Evolutionary conservation across 2,797 vertebrate species (phyloP), one percentile per base, ranked within the genome.

Genomic region (Diplodus puntazzo): DNA sequence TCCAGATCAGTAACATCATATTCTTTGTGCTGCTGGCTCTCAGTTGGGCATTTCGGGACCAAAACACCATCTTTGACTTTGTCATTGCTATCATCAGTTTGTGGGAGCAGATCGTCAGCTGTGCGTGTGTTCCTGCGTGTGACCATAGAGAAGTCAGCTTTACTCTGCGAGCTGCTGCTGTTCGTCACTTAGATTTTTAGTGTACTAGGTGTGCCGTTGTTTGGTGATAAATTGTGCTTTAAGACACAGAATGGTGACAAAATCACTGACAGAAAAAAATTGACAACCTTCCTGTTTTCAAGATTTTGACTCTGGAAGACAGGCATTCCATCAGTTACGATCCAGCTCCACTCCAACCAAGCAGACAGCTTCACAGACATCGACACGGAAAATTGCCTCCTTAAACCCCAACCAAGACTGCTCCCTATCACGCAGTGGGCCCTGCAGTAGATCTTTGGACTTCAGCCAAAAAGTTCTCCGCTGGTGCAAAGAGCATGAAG

Each of bases 171-270:
- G 94, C 85, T 98, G 21, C 95, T 97, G 94, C 95, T 97, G 94
- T 95, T 97, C 53, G 95, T 97, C 92, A 97, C 96, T 85, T 97
- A 97, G 86, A 96, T 96, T 71, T 97, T 97, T 92, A 97, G 97
- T 85, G 95, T 98, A 80, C 92, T 97, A 0, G 97, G 97, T 11
- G 97, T 97, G 97, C 96, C 97, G 66, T 94, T 98, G 1, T 98
- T 98, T 46, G 96, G 97, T 5, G 96, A 96, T 82, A 96, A 96
- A 80, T 97, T 97, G 79, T 95, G 94, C 80, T 77, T 95, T 84
- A 94, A 92, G 85, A 95, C 93, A 95, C 93, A 95, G 50, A 93
- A 94, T 0, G 96, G 96, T 62, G 95, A 97, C 67, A 96, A 94
- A 0, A 89, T 96, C 77, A 95, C 95, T 0, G 96, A 97, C 79